Percentiles rank a stretch among this genome's conserved stretches.
These are phyloP conservation scores for Eptesicus fuscus DNA, from an alignment of 2,113 vertebrate species.

Conservation along the genomic window DNA sequence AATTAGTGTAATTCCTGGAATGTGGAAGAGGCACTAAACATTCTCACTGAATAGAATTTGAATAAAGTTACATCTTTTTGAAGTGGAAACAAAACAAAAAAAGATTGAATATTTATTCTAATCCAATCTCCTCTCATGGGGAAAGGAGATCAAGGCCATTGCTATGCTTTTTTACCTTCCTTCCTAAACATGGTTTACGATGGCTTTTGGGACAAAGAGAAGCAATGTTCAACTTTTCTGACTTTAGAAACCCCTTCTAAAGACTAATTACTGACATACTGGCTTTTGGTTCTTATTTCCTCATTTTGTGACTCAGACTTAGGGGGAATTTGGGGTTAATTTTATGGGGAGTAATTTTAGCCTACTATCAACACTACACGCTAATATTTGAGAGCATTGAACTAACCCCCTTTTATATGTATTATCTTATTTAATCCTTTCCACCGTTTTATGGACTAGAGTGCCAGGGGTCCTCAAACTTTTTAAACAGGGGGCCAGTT, in stretches of 20 bases:
- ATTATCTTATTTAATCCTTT: not conserved
- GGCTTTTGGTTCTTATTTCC: constrained; percentile 17
- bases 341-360: not conserved
- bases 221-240: not conserved
- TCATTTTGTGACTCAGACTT: constrained; percentile 21
- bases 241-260: not conserved
- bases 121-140: not conserved
- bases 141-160: not conserved
- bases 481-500: too few relatives aligned
- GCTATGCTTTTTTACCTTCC: not conserved
- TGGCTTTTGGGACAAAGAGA: constrained; percentile 1
- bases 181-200: constrained; percentile 29
- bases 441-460: not conserved
- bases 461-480: too few relatives aligned
- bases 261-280: constrained; percentile 7
- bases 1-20: not conserved
- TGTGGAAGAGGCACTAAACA: not conserved
- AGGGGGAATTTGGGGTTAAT: not conserved
- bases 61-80: constrained; percentile 30
- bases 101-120: not conserved
- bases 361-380: not conserved
- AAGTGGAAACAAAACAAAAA: constrained; percentile 3
- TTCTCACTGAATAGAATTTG: not conserved
- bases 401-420: not conserved
- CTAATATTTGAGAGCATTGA: not conserved